A percentile compares a stretch with the other conserved stretches of the same genome.
Conservation (phyloP, 2,888 invertebrate species). For the Parnassius mnemosyne region DNA sequence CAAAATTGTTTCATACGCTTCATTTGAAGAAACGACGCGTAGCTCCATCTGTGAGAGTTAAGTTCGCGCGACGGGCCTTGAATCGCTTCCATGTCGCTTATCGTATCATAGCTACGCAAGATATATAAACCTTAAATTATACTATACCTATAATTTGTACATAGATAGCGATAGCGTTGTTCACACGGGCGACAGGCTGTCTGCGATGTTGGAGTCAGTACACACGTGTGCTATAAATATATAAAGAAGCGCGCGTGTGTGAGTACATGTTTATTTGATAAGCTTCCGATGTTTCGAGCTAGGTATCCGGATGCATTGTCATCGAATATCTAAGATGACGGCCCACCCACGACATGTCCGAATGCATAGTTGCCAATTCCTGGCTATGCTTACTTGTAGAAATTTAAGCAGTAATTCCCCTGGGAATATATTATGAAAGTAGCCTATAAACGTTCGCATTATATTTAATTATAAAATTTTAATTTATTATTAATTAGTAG, state of each 20-base stretch:
- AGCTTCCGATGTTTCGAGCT: constrained; percentile 73
- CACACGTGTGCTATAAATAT: constrained; percentile 68
- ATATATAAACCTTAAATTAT: constrained; percentile 64
- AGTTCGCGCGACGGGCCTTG: constrained; percentile 36
- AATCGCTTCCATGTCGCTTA: constrained; percentile 41
- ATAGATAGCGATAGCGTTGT: constrained; percentile 72
- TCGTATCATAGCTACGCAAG: constrained; percentile 50
- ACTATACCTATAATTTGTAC: constrained; percentile 61
- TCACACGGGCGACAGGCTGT: constrained; percentile 78
- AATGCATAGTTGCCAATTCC: constrained; percentile 33
- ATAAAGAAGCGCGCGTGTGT: constrained; percentile 57
- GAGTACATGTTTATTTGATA: constrained; percentile 74
- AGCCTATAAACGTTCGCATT: neutral
- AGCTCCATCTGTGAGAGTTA: constrained; percentile 27
- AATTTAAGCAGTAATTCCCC: constrained; percentile 9
- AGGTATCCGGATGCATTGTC: constrained; percentile 68
- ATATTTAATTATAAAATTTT: neutral
- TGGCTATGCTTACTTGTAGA: constrained; percentile 11
- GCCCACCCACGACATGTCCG: constrained; percentile 58
- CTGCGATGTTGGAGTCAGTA: constrained; percentile 60
- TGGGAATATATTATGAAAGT: neutral
- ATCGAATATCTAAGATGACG: constrained; percentile 58
- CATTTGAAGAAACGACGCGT: constrained; percentile 47
- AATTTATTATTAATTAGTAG: no score
- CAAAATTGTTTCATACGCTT: constrained; percentile 48